Percentiles rank a stretch among this genome's conserved stretches.
Conservation (phyloP, 2,797 vertebrate species). For the Tiaroga cobitis region DNA sequence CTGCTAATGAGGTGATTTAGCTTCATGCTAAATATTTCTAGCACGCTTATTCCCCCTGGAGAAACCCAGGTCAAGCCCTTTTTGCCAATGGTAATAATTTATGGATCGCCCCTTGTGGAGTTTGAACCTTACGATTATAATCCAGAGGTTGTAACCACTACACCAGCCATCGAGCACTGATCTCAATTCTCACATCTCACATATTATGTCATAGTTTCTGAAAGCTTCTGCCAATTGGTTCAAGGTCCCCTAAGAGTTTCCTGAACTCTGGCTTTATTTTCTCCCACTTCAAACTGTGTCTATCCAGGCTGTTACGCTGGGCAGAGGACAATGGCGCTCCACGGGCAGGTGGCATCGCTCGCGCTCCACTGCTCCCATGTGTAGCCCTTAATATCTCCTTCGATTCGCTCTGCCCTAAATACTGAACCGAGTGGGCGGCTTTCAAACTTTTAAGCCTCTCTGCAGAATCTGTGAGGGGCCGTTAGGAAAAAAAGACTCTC, state of each 20-base stretch:
- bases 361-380: not conserved
- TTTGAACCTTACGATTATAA: not conserved
- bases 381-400: constrained; percentile 15
- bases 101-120: not conserved
- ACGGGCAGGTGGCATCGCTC: constrained; percentile 31
- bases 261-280: constrained; percentile 32
- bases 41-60: not conserved
- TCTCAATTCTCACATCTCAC: not conserved
- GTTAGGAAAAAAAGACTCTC: not conserved
- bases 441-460: constrained; percentile 14
- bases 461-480: not conserved
- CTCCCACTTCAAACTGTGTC: constrained; percentile 16
- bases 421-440: constrained; percentile 4
- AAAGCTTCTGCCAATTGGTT: constrained; percentile 16
- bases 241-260: constrained; percentile 26
- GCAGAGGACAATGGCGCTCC: not conserved
- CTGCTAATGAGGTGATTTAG: not conserved
- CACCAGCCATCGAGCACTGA: not conserved
- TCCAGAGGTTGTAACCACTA: not conserved
- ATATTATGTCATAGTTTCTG: not conserved
- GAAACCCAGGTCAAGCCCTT: not conserved
- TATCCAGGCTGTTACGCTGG: not conserved
- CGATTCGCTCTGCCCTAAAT: constrained; percentile 9
- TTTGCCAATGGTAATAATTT: not conserved
- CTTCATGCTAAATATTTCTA: constrained; percentile 6